These are phyloP conservation scores for Formicarius rufipectus DNA, from an alignment of 2,113 vertebrate genomes.

Conservation along the genomic window DNA sequence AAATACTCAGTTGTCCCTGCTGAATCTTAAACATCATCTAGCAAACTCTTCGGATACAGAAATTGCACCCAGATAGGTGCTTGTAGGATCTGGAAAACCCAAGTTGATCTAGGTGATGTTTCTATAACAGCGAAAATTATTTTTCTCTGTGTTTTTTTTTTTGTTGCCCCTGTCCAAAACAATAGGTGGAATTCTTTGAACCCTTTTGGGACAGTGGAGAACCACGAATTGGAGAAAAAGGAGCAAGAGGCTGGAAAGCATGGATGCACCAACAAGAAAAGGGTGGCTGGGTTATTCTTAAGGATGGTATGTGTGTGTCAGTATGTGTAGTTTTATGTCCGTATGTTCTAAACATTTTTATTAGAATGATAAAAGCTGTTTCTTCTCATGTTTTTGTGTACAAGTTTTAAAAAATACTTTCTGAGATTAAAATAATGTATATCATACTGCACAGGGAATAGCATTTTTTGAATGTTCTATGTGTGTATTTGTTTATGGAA, in stretches of 20 bases:
- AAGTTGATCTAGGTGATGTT: background rate
- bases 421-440: background rate
- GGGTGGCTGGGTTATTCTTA: slow-evolving; percentile 90
- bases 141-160: background rate
- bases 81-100: background rate
- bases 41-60: background rate
- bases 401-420: background rate
- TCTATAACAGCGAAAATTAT: background rate
- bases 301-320: slow-evolving; percentile 71
- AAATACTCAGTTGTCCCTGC: background rate
- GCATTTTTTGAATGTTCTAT: background rate
- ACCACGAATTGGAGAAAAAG: slow-evolving; percentile 88
- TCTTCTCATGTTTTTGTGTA: background rate
- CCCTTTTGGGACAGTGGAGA: slow-evolving; percentile 97
- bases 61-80: background rate
- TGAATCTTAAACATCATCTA: background rate
- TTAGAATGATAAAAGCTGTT: background rate
- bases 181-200: slow-evolving; percentile 92
- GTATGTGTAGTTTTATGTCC: background rate
- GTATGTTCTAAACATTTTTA: background rate
- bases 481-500: background rate
- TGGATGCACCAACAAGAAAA: slow-evolving; percentile 97
- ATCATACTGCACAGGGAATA: background rate
- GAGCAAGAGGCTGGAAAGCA: slow-evolving; percentile 89
- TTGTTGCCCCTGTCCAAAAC: background rate